These are phyloP conservation scores for Eublepharis macularius DNA, from an alignment of 2,113 vertebrate genomes.

Conservation along the genomic window DNA sequence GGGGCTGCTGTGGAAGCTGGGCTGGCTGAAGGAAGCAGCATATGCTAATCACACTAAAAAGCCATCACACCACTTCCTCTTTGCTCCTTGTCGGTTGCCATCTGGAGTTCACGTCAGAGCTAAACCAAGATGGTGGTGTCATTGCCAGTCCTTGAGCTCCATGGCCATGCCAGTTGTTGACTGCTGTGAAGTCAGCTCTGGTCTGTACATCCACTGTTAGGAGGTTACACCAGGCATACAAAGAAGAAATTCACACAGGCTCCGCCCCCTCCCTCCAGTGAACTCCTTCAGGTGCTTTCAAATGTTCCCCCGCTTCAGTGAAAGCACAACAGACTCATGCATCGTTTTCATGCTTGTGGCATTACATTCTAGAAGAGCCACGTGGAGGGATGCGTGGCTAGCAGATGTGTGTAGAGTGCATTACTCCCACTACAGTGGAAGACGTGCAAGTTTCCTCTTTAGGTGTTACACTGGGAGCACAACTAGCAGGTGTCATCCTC, in stretches of 20 bases:
- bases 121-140: background rate
- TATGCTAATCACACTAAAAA: background rate
- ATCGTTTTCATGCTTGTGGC: background rate
- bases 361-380: background rate
- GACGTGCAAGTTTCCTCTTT: background rate
- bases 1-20: background rate
- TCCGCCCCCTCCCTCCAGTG: background rate
- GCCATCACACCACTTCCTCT: background rate
- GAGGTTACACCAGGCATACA: background rate
- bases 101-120: background rate
- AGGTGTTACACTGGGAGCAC: background rate
- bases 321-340: background rate
- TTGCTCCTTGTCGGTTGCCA: background rate
- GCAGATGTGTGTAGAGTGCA: background rate
- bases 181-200: background rate
- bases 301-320: too few relatives aligned
- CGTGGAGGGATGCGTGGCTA: background rate
- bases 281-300: background rate
- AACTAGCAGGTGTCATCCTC: background rate
- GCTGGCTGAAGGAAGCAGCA: background rate
- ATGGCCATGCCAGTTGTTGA: too few relatives aligned
- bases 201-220: background rate
- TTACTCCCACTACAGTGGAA: background rate
- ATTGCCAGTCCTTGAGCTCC: background rate
- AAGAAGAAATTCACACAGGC: background rate